Percentiles rank a stretch among this genome's conserved stretches.
phyloP scores from a whole-genome alignment of 2,113 vertebrate species.

The Carassius auratus region DNA sequence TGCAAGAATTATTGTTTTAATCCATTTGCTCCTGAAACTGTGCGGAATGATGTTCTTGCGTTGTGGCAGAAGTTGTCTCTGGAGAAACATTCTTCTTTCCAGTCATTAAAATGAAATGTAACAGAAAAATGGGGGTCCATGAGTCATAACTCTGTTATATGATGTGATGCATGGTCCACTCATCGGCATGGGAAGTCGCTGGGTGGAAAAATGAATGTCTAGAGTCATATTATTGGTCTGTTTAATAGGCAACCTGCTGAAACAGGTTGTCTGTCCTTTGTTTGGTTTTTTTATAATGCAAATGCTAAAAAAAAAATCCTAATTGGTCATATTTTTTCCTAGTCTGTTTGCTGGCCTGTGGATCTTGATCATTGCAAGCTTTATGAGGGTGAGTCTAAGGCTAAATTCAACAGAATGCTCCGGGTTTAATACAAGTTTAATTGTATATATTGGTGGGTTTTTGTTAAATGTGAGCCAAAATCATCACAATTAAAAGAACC shows the following conservation, averaged over 20 bases:
- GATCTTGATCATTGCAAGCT: constrained; percentile 86
- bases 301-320: not conserved
- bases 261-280: not conserved
- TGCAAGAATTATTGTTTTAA: constrained; percentile 23
- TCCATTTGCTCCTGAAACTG: constrained; percentile 23
- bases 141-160: constrained; percentile 9
- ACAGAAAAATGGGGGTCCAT: not conserved
- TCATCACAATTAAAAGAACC: too few relatives aligned
- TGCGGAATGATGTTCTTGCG: not conserved
- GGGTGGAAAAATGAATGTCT: not conserved
- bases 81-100: constrained; percentile 4
- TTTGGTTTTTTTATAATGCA: not conserved
- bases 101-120: constrained; percentile 21
- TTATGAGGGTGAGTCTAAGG: constrained; percentile 82
- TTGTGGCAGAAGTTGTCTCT: not conserved
- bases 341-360: constrained; percentile 89
- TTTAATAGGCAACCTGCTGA: not conserved
- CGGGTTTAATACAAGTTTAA: not conserved
- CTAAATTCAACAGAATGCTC: not conserved
- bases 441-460: not conserved
- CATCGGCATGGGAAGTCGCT: not conserved
- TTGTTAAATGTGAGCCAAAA: too few relatives aligned
- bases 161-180: not conserved
- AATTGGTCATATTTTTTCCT: constrained; percentile 14
- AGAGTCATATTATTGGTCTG: not conserved